phyloP scores from a whole-genome alignment of 2,888 invertebrate species.

The Tiliacea citrago region DNA sequence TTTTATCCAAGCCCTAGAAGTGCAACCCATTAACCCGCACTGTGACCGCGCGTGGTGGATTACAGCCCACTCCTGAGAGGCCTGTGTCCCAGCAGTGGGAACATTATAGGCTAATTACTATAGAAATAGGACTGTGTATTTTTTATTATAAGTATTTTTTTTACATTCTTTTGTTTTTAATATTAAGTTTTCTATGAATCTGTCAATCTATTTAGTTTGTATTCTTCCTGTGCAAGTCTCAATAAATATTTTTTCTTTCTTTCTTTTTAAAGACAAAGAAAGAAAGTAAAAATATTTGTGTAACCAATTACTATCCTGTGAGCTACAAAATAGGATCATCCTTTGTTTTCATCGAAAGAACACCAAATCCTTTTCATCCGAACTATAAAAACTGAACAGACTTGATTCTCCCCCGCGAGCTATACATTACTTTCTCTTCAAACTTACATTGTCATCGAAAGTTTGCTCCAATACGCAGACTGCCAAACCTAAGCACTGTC shows the following conservation, averaged over 20 bases:
- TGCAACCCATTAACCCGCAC: too few relatives aligned
- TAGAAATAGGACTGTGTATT: neutral
- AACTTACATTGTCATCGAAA: constrained; percentile 47
- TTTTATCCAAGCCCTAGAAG: neutral
- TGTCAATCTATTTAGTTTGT: neutral
- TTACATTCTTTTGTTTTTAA: too few relatives aligned
- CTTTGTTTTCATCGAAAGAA: constrained; percentile 6
- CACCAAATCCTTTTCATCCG: constrained; percentile 3
- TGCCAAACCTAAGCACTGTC: constrained; percentile 5
- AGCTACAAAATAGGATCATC: constrained; percentile 1
- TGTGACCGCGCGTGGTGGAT: too few relatives aligned
- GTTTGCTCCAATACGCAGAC: constrained; percentile 5
- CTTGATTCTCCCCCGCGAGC: constrained; percentile 24
- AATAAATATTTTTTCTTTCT: neutral
- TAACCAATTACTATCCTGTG: neutral
- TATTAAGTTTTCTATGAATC: neutral
- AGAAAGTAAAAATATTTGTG: too few relatives aligned
- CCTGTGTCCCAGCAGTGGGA: neutral
- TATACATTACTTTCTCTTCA: constrained; percentile 49
- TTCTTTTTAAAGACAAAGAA: too few relatives aligned
- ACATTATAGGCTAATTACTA: neutral
- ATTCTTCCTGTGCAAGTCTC: neutral
- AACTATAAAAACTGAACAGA: constrained; percentile 28
- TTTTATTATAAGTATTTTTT: too few relatives aligned
- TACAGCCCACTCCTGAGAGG: too few relatives aligned